phyloP scores from a whole-genome alignment of 2,888 invertebrate genomes.

The Tipula helvola region DNA sequence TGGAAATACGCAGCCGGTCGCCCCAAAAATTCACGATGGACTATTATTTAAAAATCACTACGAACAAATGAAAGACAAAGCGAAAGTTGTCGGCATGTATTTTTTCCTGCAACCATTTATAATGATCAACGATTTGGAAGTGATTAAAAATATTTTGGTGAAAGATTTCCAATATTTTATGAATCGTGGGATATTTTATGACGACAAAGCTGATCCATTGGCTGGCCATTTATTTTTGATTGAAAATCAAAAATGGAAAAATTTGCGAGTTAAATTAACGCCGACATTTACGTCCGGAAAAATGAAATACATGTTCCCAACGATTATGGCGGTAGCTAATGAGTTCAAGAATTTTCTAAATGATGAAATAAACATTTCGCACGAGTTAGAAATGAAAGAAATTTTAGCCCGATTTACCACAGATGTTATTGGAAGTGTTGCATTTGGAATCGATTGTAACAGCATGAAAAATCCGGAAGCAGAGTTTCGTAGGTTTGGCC shows the following conservation, averaged over 20 bases:
- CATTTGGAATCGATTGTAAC: conserved; percentile 30
- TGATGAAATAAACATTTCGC: not conserved
- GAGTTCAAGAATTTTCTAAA: not conserved
- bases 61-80: not conserved
- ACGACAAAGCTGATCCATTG: conserved; percentile 29
- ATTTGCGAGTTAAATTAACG: conserved; percentile 27
- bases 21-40: conserved; percentile 8
- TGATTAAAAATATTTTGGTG: conserved; percentile 27
- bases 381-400: conserved; percentile 27
- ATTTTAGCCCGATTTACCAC: conserved; percentile 29
- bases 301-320: conserved; percentile 37
- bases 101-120: not conserved
- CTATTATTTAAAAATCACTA: not conserved
- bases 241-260: not conserved
- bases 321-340: conserved; percentile 19
- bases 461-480: conserved; percentile 23
- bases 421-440: conserved; percentile 31
- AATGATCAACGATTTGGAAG: conserved; percentile 20
- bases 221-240: not conserved
- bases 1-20: conserved; percentile 22
- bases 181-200: conserved; percentile 26
- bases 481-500: conserved; percentile 21
- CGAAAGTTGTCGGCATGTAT: not conserved
- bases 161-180: conserved; percentile 32
- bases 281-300: conserved; percentile 39